These are phyloP conservation scores for Lethenteron camtschaticum DNA, from an alignment of 2,113 vertebrate genomes.

Conservation along the genomic window DNA sequence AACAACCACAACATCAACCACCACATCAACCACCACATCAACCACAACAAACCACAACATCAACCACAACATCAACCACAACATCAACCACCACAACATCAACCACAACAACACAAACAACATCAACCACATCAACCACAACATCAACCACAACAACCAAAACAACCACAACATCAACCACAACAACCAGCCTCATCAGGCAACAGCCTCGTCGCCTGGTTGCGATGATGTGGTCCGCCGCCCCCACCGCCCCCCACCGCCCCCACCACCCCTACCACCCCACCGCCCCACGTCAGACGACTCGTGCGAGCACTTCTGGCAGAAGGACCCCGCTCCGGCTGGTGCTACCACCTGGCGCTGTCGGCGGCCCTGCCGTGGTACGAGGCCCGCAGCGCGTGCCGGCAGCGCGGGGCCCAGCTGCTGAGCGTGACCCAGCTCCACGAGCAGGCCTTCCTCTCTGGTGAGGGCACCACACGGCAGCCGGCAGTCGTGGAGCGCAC, in stretches of 20 bases:
- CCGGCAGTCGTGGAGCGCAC: too few relatives aligned
- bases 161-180: too few relatives aligned
- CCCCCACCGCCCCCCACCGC: background rate
- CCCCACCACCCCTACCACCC: background rate
- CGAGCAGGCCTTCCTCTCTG: slow-evolving; percentile 85
- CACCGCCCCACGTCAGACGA: slow-evolving; percentile 15
- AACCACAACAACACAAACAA: background rate
- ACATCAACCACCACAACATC: background rate
- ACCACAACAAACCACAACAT: too few relatives aligned
- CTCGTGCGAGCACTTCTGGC: slow-evolving; percentile 86
- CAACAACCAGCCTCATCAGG: background rate
- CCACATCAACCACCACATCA: too few relatives aligned
- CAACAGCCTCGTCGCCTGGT: background rate
- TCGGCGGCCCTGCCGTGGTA: slow-evolving; percentile 71
- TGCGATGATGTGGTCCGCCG: background rate
- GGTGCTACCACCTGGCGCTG: slow-evolving; percentile 98
- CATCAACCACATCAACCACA: background rate
- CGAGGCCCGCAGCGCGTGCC: slow-evolving; percentile 71
- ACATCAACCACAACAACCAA: too few relatives aligned
- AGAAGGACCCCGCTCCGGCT: slow-evolving; percentile 65
- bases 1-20: background rate
- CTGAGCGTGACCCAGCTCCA: slow-evolving; percentile 85
- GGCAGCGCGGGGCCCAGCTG: slow-evolving; percentile 72
- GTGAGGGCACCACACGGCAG: slow-evolving; percentile 19
- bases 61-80: too few relatives aligned